Conservation (phyloP, 2,888 invertebrate species). For the Temnothorax ravouxi region DNA sequence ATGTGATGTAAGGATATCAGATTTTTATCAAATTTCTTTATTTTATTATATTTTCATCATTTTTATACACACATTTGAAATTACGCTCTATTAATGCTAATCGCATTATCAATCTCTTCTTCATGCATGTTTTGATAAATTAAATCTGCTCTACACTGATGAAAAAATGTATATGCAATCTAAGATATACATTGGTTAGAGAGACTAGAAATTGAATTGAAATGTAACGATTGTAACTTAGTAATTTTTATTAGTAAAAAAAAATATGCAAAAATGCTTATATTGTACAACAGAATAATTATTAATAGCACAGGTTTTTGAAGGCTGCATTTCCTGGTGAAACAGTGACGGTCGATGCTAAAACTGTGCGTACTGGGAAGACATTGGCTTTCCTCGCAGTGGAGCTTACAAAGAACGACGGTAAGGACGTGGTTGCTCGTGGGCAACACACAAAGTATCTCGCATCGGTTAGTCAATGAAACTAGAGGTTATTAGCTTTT, state of each 20-base stretch:
- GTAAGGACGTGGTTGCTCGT: conserved; percentile 91
- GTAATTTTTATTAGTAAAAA: conserved; percentile 60
- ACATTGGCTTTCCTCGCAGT: conserved; percentile 94
- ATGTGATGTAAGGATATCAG: conserved; percentile 89
- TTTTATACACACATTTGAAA: conserved; percentile 15
- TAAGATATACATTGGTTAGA: background rate
- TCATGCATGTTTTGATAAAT: background rate
- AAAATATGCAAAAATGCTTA: conserved; percentile 37
- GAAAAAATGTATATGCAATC: background rate
- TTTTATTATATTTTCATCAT: conserved; percentile 3
- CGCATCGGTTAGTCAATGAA: conserved; percentile 20
- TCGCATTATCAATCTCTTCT: background rate
- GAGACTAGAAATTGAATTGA: conserved; percentile 4
- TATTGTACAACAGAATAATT: conserved; percentile 78
- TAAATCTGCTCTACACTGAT: background rate
- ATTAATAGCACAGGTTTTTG: conserved; percentile 91
- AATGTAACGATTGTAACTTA: background rate
- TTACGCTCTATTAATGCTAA: background rate
- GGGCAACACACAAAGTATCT: conserved; percentile 95
- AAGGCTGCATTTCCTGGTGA: conserved; percentile 93
- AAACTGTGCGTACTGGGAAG: conserved; percentile 92
- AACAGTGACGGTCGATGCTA: conserved; percentile 92
- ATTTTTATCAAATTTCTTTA: conserved; percentile 31
- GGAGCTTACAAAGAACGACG: conserved; percentile 92
- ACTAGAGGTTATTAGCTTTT: conserved; percentile 10